A percentile compares a stretch with the other conserved stretches of the same genome.
Evolutionary conservation across 2,113 vertebrate genomes (phyloP).

Genomic region (Lota lota): DNA sequence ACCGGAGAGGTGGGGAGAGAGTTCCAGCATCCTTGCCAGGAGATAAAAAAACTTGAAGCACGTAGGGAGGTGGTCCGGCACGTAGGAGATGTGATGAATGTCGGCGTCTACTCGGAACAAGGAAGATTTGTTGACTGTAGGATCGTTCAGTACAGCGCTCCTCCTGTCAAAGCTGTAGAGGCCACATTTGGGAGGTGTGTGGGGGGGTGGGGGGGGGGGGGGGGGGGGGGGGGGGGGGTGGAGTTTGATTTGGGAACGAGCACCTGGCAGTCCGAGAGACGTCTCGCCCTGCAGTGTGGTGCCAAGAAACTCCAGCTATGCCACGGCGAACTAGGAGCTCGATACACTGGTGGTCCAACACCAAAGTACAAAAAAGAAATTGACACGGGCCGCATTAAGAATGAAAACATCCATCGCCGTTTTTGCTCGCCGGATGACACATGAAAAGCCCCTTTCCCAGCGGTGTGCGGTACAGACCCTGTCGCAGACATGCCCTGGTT

Average conservation of each 20-base stretch:
- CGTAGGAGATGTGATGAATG: conserved; percentile 29
- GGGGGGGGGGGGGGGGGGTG: background rate
- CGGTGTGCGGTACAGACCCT: no score
- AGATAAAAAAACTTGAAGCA: conserved; percentile 1
- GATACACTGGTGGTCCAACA: conserved; percentile 40
- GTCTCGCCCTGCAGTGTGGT: conserved; percentile 51
- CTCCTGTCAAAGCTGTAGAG: conserved; percentile 57
- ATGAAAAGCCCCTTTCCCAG: no score
- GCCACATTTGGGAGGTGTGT: conserved; percentile 36
- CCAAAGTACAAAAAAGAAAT: conserved; percentile 30
- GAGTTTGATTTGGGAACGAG: conserved; percentile 58
- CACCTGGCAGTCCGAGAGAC: conserved; percentile 58
- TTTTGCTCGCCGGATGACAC: background rate
- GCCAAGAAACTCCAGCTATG: conserved; percentile 46
- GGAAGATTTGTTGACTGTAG: conserved; percentile 21
- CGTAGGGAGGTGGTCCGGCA: conserved; percentile 8
- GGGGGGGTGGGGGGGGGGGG: background rate
- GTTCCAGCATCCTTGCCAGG: conserved; percentile 43
- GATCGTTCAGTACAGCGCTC: conserved; percentile 27
- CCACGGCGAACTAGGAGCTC: conserved; percentile 48
- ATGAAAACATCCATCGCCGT: background rate
- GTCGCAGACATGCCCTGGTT: no score
- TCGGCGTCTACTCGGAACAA: conserved; percentile 41
- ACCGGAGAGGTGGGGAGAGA: conserved; percentile 28
- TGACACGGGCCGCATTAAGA: background rate